phyloP scores from a whole-genome alignment of 2,797 vertebrate species.

The Enteromius viviparus region DNA sequence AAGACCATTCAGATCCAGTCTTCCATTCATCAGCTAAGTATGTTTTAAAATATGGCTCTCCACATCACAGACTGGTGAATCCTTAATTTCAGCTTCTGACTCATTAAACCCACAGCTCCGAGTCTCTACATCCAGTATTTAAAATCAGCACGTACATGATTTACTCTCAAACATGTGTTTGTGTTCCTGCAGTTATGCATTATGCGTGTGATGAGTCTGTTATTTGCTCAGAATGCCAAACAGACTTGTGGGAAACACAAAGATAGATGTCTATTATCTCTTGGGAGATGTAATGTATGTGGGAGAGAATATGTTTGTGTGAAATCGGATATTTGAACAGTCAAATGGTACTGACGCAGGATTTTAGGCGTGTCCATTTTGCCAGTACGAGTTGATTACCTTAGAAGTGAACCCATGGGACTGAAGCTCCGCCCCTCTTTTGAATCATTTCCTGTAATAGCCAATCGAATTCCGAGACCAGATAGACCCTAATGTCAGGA shows the following conservation, averaged over 20 bases:
- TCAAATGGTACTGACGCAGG: slow-evolving; percentile 41
- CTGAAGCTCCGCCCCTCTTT: slow-evolving; percentile 35
- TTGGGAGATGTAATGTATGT: slow-evolving; percentile 52
- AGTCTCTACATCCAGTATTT: slow-evolving; percentile 24
- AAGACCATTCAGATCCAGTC: slow-evolving; percentile 18
- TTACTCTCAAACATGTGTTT: slow-evolving; percentile 44
- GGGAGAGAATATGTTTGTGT: slow-evolving; percentile 48
- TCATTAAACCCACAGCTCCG: slow-evolving; percentile 18
- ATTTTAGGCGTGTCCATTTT: slow-evolving; percentile 12
- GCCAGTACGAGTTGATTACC: slow-evolving; percentile 2
- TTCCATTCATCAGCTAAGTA: slow-evolving; percentile 32
- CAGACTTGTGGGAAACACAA: slow-evolving; percentile 48
- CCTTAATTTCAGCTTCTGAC: slow-evolving; percentile 10
- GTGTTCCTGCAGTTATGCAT: slow-evolving; percentile 19
- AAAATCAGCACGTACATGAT: slow-evolving; percentile 25
- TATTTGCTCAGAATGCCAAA: slow-evolving; percentile 48
- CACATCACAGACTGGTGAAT: slow-evolving; percentile 3
- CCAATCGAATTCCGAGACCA: slow-evolving; percentile 32
- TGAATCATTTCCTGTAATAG: slow-evolving; percentile 27
- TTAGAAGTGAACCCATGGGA: slow-evolving; percentile 42
- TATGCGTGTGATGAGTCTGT: slow-evolving; percentile 22
- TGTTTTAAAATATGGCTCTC: background rate
- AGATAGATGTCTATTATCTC: slow-evolving; percentile 54
- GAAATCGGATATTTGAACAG: slow-evolving; percentile 47
- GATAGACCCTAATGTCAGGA: slow-evolving; percentile 42